Percentiles rank a stretch among this genome's conserved stretches.
Evolutionary conservation across 2,888 invertebrate species (phyloP).

Genomic region (Asteroscopus sphinx): DNA sequence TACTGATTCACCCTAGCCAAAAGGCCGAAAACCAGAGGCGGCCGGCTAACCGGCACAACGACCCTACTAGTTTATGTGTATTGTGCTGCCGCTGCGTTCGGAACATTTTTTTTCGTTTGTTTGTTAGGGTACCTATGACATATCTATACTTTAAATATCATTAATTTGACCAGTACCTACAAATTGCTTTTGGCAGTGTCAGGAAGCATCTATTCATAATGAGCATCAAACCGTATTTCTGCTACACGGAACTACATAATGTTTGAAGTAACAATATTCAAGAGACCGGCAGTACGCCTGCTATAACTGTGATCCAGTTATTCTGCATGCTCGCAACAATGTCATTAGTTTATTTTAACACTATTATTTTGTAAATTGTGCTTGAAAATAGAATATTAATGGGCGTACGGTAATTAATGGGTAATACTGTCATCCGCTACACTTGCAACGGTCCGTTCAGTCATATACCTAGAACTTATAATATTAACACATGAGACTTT

Average conservation of each 20-base stretch:
- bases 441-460: background rate
- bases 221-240: constrained; percentile 55
- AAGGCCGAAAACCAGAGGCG: too few species aligned
- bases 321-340: constrained; percentile 43
- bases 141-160: too few species aligned
- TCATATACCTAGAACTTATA: too few species aligned
- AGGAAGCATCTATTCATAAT: constrained; percentile 49
- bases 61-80: too few species aligned
- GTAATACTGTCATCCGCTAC: constrained; percentile 20
- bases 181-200: constrained; percentile 51
- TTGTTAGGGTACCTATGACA: too few species aligned
- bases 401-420: constrained; percentile 36
- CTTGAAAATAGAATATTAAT: constrained; percentile 47
- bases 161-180: too few species aligned
- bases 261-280: constrained; percentile 9
- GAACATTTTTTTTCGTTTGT: too few species aligned
- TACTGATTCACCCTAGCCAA: too few species aligned
- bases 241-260: constrained; percentile 29
- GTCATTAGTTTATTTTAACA: constrained; percentile 44
- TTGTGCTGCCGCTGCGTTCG: too few species aligned
- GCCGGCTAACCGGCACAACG: too few species aligned
- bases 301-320: constrained; percentile 67
- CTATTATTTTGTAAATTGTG: constrained; percentile 48
- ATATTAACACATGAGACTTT: too few species aligned
- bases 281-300: constrained; percentile 35